Evolutionary conservation across 2,113 vertebrate genomes (phyloP).

Genomic region (Tetrao urogallus): DNA sequence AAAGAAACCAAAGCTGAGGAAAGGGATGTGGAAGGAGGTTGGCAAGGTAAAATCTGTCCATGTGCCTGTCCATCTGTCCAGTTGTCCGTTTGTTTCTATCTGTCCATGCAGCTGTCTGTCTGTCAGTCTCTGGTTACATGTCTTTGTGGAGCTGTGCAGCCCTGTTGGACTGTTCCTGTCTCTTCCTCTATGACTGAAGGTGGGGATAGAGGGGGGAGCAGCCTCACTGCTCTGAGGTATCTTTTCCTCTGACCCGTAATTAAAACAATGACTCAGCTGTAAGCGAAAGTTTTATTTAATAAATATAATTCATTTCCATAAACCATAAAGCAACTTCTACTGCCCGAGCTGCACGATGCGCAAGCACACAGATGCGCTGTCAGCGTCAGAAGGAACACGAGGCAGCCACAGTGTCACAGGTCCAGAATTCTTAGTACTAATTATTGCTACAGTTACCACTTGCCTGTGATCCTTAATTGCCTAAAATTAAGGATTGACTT

Average conservation of each 20-base stretch:
- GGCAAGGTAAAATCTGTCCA: too few relatives aligned
- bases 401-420: constrained; percentile 71
- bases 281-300: constrained; percentile 84
- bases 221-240: accelerated
- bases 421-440: constrained; percentile 43
- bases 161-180: background rate
- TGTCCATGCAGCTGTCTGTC: too few relatives aligned
- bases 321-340: constrained; percentile 78
- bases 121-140: too few relatives aligned
- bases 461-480: background rate
- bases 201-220: background rate
- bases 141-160: too few relatives aligned
- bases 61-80: too few relatives aligned
- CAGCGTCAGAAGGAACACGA: background rate
- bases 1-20: background rate
- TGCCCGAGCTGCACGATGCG: constrained; percentile 70
- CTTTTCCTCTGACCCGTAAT: background rate
- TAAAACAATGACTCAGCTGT: constrained; percentile 32
- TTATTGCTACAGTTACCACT: constrained; percentile 62
- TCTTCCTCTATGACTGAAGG: background rate
- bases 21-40: background rate
- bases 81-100: too few relatives aligned
- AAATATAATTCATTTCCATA: constrained; percentile 85
- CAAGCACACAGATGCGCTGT: constrained; percentile 3
- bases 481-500: background rate